phyloP scores from a whole-genome alignment of 1,140 invertebrate species.

The Macrostomum lignano region DNA sequence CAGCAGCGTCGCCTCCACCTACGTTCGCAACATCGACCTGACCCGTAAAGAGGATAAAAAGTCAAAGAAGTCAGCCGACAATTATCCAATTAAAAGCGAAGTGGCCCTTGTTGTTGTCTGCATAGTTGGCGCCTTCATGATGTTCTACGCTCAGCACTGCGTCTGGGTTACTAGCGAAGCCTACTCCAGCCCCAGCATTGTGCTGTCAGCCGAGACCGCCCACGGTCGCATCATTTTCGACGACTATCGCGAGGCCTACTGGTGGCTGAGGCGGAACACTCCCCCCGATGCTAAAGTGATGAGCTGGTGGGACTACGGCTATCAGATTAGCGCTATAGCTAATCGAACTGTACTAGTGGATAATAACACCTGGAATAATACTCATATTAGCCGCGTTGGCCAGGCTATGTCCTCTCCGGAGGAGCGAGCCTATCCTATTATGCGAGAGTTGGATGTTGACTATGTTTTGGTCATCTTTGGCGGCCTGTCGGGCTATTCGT shows the following conservation, averaged over 20 bases:
- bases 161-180: constrained; percentile 98
- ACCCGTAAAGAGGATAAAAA: constrained; percentile 10
- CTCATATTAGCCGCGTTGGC: constrained; percentile 76
- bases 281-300: constrained; percentile 68
- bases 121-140: constrained; percentile 58
- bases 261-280: constrained; percentile 87
- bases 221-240: constrained; percentile 84
- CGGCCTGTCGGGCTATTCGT: constrained; percentile 83
- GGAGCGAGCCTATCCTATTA: constrained; percentile 82
- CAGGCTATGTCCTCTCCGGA: constrained; percentile 88
- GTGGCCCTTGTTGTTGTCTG: neutral
- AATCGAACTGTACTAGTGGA: constrained; percentile 92
- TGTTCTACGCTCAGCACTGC: constrained; percentile 55
- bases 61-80: neutral
- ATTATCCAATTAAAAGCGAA: neutral
- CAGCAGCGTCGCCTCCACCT: neutral
- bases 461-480: constrained; percentile 94
- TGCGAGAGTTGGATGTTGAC: constrained; percentile 79
- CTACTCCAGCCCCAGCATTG: constrained; percentile 84
- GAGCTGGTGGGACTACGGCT: constrained; percentile 99
- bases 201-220: constrained; percentile 65
- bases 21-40: neutral
- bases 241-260: constrained; percentile 85
- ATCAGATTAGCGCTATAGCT: constrained; percentile 94
- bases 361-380: constrained; percentile 98